Evolutionary conservation across 2,888 invertebrate genomes (phyloP).

Genomic region (Odontomyia ornata): DNA sequence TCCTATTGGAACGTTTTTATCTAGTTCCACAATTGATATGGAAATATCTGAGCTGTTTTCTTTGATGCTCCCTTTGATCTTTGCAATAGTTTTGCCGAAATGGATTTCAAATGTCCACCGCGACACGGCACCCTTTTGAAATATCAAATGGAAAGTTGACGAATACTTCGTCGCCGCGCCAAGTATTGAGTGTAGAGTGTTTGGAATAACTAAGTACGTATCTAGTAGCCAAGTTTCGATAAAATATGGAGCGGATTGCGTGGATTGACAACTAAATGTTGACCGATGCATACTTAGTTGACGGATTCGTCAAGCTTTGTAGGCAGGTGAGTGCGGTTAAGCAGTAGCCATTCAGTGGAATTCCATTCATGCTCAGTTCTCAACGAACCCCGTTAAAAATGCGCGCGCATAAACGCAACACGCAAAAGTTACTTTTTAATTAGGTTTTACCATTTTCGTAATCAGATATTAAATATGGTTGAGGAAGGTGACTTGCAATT

Average conservation of each 20-base stretch:
- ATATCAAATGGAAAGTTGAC: background rate
- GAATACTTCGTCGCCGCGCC: background rate
- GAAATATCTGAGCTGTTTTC: conserved; percentile 18
- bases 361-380: conserved; percentile 27
- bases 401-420: conserved; percentile 14
- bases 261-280: conserved; percentile 20
- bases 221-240: background rate
- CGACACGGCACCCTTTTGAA: conserved; percentile 18
- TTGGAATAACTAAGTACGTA: conserved; percentile 13
- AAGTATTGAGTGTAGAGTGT: conserved; percentile 3
- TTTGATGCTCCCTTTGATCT: conserved; percentile 7
- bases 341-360: conserved; percentile 20
- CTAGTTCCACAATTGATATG: conserved; percentile 17
- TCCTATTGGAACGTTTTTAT: background rate
- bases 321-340: background rate
- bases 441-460: background rate
- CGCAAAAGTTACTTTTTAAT: background rate
- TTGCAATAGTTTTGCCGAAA: conserved; percentile 36
- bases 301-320: conserved; percentile 22
- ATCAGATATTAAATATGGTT: too few relatives aligned
- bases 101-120: background rate
- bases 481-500: too few relatives aligned
- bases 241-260: background rate
- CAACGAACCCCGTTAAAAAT: background rate
- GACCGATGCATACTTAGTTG: background rate